Conservation (phyloP, 1,140 invertebrate genomes). For the Plectus sambesii region DNA sequence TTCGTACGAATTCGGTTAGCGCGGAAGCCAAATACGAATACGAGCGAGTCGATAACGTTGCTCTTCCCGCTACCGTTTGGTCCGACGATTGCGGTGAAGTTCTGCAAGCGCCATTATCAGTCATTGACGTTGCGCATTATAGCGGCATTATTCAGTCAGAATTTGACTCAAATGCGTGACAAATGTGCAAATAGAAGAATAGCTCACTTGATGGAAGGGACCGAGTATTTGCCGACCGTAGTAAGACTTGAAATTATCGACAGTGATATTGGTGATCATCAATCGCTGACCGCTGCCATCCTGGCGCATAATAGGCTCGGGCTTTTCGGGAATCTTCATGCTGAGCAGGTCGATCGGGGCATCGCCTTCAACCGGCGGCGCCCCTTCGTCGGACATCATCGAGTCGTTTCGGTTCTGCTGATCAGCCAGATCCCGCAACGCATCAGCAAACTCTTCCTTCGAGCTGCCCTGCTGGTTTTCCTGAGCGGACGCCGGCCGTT, state of each 20-base stretch:
- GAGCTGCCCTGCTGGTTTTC: too few species aligned
- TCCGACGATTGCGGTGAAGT: conserved; percentile 90
- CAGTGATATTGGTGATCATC: conserved; percentile 80
- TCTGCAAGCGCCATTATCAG: conserved; percentile 53
- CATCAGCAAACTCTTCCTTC: too few species aligned
- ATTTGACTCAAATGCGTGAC: conserved; percentile 12
- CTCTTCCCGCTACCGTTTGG: conserved; percentile 99
- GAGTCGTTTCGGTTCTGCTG: too few species aligned
- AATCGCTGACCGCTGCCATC: conserved; percentile 52
- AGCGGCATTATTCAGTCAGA: background rate
- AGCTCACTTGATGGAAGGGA: conserved; percentile 51
- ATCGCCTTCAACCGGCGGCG: too few species aligned
- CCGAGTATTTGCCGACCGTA: conserved; percentile 61
- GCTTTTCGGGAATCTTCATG: conserved; percentile 22
- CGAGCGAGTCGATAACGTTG: conserved; percentile 97
- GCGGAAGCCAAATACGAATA: conserved; percentile 92
- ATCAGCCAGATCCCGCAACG: too few species aligned
- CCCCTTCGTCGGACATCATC: too few species aligned
- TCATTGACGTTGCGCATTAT: background rate
- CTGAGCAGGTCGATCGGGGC: conserved; percentile 28
- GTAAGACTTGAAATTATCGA: conserved; percentile 95
- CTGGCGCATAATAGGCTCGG: conserved; percentile 10
- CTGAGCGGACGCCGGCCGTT: too few species aligned
- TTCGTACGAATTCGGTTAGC: conserved; percentile 90
- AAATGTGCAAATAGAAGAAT: conserved; percentile 10